A percentile compares a stretch with the other conserved stretches of the same genome.
phyloP scores from a whole-genome alignment of 1,140 invertebrate genomes.

The Epicauta chinensis region DNA sequence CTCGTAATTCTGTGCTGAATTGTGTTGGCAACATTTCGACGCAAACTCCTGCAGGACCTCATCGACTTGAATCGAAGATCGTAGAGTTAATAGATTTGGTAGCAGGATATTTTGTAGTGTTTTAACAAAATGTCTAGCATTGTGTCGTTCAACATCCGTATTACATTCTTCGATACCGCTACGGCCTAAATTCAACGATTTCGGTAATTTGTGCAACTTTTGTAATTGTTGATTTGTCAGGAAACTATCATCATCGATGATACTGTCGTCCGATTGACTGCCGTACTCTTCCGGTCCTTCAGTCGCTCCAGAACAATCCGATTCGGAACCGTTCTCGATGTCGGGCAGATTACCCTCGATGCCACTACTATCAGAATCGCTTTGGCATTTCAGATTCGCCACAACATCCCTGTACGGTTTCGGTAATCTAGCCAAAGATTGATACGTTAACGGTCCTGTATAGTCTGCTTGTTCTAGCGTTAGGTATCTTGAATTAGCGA shows the following conservation, averaged over 20 bases:
- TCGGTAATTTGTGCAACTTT: constrained; percentile 58
- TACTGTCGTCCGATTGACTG: constrained; percentile 48
- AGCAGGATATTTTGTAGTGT: constrained; percentile 61
- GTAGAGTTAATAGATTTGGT: constrained; percentile 62
- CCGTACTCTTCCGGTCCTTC: constrained; percentile 60
- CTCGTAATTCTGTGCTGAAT: constrained; percentile 51
- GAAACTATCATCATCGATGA: constrained; percentile 46
- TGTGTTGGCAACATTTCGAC: constrained; percentile 85
- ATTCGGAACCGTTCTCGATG: constrained; percentile 50
- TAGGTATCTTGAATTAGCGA: constrained; percentile 66
- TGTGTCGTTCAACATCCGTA: constrained; percentile 70
- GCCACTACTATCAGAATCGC: constrained; percentile 44
- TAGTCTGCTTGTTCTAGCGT: constrained; percentile 75
- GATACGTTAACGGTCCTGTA: constrained; percentile 74
- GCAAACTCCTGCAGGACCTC: constrained; percentile 86
- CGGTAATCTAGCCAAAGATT: constrained; percentile 72
- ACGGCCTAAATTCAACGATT: constrained; percentile 52
- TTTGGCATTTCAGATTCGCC: constrained; percentile 47
- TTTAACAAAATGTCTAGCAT: constrained; percentile 69
- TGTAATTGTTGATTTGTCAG: constrained; percentile 49
- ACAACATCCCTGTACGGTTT: constrained; percentile 62
- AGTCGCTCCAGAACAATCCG: constrained; percentile 63
- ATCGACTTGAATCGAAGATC: constrained; percentile 78
- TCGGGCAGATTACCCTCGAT: constrained; percentile 51
- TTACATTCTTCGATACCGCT: constrained; percentile 59